Conservation (phyloP, 2,888 invertebrate species). For the Apotomis turbidana region DNA sequence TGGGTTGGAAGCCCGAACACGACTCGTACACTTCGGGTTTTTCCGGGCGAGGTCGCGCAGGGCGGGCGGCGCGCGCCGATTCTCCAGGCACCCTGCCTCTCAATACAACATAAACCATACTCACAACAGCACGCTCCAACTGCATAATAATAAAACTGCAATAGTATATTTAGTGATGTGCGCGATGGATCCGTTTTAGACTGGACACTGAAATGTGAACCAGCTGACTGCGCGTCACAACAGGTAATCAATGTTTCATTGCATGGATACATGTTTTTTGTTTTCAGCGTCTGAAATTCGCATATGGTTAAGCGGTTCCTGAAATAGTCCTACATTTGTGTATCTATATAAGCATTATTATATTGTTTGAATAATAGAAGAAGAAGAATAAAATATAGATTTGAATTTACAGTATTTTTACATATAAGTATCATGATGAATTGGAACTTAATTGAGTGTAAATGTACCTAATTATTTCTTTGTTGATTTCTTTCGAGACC, state of each 20-base stretch:
- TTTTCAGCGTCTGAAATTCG: conserved; percentile 28
- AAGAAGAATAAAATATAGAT: too few species aligned
- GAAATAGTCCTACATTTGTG: not conserved
- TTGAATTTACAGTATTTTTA: too few species aligned
- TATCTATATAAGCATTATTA: not conserved
- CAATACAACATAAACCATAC: conserved; percentile 55
- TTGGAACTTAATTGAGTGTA: too few species aligned
- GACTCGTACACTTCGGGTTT: conserved; percentile 53
- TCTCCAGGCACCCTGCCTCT: conserved; percentile 53
- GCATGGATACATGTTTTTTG: conserved; percentile 26
- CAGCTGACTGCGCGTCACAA: conserved; percentile 43
- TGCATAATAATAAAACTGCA: conserved; percentile 31
- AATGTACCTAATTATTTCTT: too few species aligned
- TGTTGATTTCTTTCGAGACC: too few species aligned
- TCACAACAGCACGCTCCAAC: conserved; percentile 53
- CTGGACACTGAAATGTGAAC: conserved; percentile 43
- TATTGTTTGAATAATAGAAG: too few species aligned
- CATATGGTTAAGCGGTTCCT: conserved; percentile 12
- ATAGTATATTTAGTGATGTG: conserved; percentile 15
- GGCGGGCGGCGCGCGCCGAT: conserved; percentile 80
- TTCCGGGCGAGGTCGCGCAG: conserved; percentile 63
- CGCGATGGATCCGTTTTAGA: conserved; percentile 6
- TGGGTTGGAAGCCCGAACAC: conserved; percentile 47
- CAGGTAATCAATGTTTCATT: conserved; percentile 44
- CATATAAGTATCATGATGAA: too few species aligned